Conservation (phyloP, 2,797 vertebrate species). For the Tarsius wallacei region DNA sequence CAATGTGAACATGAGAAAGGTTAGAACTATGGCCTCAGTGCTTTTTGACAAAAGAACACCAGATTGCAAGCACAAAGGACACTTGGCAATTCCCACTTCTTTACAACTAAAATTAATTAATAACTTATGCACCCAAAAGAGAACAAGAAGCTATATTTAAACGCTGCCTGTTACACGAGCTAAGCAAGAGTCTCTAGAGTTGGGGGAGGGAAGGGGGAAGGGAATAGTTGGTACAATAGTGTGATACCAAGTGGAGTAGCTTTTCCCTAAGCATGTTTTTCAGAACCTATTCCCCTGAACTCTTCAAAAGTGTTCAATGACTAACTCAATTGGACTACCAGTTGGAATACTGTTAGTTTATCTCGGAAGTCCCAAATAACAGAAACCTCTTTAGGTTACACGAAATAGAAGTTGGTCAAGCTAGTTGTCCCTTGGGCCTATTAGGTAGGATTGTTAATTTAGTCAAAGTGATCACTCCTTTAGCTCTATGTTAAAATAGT, state of each 20-base stretch:
- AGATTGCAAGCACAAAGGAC: neutral
- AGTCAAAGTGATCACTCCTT: neutral
- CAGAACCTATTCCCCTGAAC: neutral
- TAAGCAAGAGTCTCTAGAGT: neutral
- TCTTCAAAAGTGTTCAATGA: neutral
- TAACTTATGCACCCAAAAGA: neutral
- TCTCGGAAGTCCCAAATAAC: neutral
- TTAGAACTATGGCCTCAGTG: neutral
- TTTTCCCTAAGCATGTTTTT: neutral
- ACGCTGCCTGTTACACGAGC: neutral
- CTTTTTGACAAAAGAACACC: slow-evolving; percentile 48
- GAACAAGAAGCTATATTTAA: neutral
- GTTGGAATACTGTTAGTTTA: neutral
- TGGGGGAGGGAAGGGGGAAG: neutral
- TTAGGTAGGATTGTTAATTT: neutral
- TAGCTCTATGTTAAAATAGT: neutral
- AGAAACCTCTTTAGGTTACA: neutral
- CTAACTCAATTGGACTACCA: neutral
- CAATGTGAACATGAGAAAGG: neutral
- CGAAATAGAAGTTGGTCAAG: neutral
- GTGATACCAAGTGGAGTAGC: no score
- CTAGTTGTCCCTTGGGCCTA: neutral
- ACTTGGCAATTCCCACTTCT: neutral
- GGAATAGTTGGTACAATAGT: rapidly evolving
- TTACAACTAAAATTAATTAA: neutral